Base-by-base conservation (phyloP, 2,113 vertebrate species). In the Lepisosteus osseus region DNA sequence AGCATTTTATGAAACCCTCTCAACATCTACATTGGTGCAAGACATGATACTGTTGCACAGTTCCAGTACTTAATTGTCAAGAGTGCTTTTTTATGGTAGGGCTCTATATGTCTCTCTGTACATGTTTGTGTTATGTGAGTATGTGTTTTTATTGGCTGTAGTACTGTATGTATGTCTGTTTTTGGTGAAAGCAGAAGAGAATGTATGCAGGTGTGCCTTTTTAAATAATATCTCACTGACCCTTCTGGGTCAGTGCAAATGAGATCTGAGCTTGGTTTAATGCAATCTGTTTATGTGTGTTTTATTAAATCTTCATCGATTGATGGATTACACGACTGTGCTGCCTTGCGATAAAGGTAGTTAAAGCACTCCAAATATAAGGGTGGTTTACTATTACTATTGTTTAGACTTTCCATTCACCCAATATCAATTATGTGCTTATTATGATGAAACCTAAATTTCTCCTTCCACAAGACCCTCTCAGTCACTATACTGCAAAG, bases 281-380 rank as follows among this genome's bases (percentile, higher is more conserved):
- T 42, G 65, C 68, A 54, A 41, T 56, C 67, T 68, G 72, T 81
- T 69, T 15, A 73, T 75, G 72, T 12, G 68, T 54, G 68, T 78
- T 82, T 85, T 74, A 82, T 82, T 83, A 82, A 76, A 62, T 82
- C 67, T 70, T 61, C 54, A 84, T 88, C 69, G 82, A 83, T 84
- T 71, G 67, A 74, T 51, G 79, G 76, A 76, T 79, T 77, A 71
- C 74, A 6, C 84, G 83, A 86, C 88, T 84, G 87, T 85, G 86
- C 82, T 84, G 77, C 74, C 67, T 79, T 82, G 80, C 55, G 65
- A 70, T 6, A 71, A 66, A 78, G 82, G 70, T n/a, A 42, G 41
- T 14, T 45, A 66, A 68, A 55, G 29, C 3, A 5, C 72, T 68
- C 78, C 74, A 67, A 73, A 81, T 76, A 78, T 74, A 73, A 12